A percentile compares a stretch with the other conserved stretches of the same genome.
Conservation (phyloP, 2,113 vertebrate species). For the Cyanistes caeruleus region DNA sequence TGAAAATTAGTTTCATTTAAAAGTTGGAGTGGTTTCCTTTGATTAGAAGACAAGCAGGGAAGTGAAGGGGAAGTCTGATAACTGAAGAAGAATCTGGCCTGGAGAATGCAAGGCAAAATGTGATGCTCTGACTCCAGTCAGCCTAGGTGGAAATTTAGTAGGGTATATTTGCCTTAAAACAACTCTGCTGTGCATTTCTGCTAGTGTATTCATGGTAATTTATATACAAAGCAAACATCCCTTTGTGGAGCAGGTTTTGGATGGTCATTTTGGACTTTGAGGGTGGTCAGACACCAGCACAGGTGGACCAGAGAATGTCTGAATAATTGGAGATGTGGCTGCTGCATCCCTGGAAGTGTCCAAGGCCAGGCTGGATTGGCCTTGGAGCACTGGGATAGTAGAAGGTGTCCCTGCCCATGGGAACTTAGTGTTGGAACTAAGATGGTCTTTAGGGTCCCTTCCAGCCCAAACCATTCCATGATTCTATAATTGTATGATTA, state of each 20-base stretch:
- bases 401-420: not conserved
- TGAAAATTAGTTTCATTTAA: conserved; percentile 68
- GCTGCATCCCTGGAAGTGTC: not conserved
- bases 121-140: not conserved
- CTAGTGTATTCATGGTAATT: not conserved
- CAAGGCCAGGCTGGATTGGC: not conserved
- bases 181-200: not conserved
- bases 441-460: not conserved
- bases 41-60: conserved; percentile 36
- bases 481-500: not conserved
- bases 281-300: not conserved
- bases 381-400: not conserved
- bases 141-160: not conserved
- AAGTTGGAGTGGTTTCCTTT: conserved; percentile 58
- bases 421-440: not conserved
- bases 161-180: not conserved
- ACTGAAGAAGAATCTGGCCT: not conserved
- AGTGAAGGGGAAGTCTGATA: not conserved
- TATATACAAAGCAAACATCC: not conserved
- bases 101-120: rapidly evolving
- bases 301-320: not conserved
- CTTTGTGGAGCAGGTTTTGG: not conserved
- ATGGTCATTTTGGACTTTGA: not conserved
- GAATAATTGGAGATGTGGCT: not conserved
- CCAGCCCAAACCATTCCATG: not conserved